These are phyloP conservation scores for Helicoverpa assulta DNA, from an alignment of 2,888 invertebrate species.

Conservation along the genomic window DNA sequence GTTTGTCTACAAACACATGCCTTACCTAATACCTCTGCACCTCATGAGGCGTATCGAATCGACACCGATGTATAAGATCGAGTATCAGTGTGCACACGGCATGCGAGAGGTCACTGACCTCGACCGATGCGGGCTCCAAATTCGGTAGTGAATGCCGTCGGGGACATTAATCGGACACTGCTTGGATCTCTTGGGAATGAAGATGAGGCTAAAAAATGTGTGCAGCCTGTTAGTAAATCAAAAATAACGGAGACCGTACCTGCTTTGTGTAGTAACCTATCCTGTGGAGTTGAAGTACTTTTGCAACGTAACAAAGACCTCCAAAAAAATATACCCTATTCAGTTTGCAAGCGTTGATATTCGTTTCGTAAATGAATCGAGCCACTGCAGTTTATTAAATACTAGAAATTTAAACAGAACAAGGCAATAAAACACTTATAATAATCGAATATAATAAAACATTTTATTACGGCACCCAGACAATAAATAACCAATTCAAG, in stretches of 20 bases:
- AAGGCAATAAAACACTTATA: conserved; percentile 5
- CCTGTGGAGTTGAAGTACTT: background rate
- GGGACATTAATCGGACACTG: conserved; percentile 84
- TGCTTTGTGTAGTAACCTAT: conserved; percentile 11
- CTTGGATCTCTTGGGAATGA: conserved; percentile 65
- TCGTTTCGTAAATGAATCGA: too few species aligned
- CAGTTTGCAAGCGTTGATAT: too few species aligned
- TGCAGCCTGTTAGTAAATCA: conserved; percentile 44
- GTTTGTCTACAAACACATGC: conserved; percentile 31
- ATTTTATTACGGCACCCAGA: conserved; percentile 14
- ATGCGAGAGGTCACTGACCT: conserved; percentile 78
- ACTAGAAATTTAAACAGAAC: background rate
- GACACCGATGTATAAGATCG: conserved; percentile 71
- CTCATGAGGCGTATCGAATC: conserved; percentile 72
- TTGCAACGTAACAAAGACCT: background rate
- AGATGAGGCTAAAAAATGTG: conserved; percentile 62
- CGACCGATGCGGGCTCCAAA: conserved; percentile 82
- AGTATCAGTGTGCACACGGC: conserved; percentile 70
- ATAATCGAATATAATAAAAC: conserved; percentile 10
- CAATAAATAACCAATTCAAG: conserved; percentile 49
- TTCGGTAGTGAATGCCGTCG: conserved; percentile 79
- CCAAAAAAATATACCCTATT: too few species aligned
- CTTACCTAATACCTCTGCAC: conserved; percentile 37
- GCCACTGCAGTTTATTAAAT: background rate
- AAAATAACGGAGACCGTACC: conserved; percentile 23